Conservation (phyloP, 2,888 invertebrate species). For the Tortrix viridana region DNA sequence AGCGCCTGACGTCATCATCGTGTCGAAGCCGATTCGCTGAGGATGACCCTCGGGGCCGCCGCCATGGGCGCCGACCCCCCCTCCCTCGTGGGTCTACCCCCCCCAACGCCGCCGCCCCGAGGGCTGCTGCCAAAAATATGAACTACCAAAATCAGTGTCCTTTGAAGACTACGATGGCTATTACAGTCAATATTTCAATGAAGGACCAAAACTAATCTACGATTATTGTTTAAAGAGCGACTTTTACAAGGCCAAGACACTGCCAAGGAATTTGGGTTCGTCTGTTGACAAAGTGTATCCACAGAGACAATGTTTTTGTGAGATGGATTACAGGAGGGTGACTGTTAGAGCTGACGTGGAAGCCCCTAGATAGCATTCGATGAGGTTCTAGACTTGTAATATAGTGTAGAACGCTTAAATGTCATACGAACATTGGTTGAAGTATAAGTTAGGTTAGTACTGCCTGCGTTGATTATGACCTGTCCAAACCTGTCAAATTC, state of each 20-base stretch:
- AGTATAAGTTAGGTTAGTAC: no score
- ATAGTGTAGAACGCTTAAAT: conserved; percentile 11
- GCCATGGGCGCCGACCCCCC: conserved; percentile 77
- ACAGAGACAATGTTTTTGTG: conserved; percentile 69
- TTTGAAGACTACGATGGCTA: conserved; percentile 70
- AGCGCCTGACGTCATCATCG: conserved; percentile 94
- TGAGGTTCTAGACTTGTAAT: conserved; percentile 28
- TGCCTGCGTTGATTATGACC: no score
- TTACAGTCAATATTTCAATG: conserved; percentile 73
- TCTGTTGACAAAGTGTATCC: conserved; percentile 64
- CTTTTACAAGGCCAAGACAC: conserved; percentile 65
- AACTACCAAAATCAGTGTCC: conserved; percentile 64
- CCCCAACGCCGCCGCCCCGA: conserved; percentile 67
- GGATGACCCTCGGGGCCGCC: conserved; percentile 79
- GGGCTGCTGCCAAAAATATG: conserved; percentile 60
- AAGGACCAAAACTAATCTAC: conserved; percentile 66
- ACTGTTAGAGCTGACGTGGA: conserved; percentile 72
- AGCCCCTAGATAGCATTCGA: conserved; percentile 69
- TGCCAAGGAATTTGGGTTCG: conserved; percentile 73
- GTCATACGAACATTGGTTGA: neutral
- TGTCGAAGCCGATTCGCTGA: conserved; percentile 83
- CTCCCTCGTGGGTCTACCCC: conserved; percentile 61
- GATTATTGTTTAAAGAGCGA: conserved; percentile 79
- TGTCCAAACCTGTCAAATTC: no score
- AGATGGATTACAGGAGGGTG: conserved; percentile 57